Conservation (phyloP, 2,113 vertebrate species). For the Loxodonta africana region DNA sequence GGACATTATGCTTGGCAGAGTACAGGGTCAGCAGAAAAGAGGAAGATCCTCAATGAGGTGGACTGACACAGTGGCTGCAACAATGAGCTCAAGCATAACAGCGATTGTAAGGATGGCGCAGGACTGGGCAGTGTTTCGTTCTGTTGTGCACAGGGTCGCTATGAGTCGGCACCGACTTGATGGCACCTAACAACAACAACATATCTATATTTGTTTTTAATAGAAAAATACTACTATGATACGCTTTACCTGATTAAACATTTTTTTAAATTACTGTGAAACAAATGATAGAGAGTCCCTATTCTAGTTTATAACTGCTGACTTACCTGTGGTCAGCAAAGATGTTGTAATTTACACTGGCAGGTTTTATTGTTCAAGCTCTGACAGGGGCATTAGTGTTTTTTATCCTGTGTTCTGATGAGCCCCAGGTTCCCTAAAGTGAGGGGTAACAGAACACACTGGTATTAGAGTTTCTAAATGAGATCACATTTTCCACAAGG, state of each 20-base stretch:
- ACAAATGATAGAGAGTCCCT: not conserved
- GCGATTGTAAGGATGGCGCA: too few relatives aligned
- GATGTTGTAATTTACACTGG: not conserved
- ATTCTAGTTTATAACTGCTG: not conserved
- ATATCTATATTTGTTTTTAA: conserved; percentile 3
- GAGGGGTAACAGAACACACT: not conserved
- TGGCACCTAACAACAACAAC: too few relatives aligned
- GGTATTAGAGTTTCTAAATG: not conserved
- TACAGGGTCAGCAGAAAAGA: too few relatives aligned
- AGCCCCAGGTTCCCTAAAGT: not conserved
- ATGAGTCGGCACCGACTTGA: too few relatives aligned
- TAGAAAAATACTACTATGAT: not conserved
- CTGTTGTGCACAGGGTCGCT: too few relatives aligned
- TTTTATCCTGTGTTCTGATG: not conserved
- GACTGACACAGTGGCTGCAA: too few relatives aligned
- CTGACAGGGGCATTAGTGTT: not conserved
- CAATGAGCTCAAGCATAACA: too few relatives aligned
- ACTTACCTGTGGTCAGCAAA: not conserved
- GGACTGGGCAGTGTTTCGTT: too few relatives aligned
- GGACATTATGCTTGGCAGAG: too few relatives aligned
- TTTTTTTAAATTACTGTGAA: not conserved
- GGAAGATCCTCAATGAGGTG: too few relatives aligned
- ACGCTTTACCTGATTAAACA: conserved; percentile 27
- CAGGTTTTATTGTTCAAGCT: not conserved
- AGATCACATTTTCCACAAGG: not conserved